Percentiles rank a stretch among this genome's conserved stretches.
phyloP scores from a whole-genome alignment of 2,113 vertebrate genomes.

The Toxotes jaculatrix region DNA sequence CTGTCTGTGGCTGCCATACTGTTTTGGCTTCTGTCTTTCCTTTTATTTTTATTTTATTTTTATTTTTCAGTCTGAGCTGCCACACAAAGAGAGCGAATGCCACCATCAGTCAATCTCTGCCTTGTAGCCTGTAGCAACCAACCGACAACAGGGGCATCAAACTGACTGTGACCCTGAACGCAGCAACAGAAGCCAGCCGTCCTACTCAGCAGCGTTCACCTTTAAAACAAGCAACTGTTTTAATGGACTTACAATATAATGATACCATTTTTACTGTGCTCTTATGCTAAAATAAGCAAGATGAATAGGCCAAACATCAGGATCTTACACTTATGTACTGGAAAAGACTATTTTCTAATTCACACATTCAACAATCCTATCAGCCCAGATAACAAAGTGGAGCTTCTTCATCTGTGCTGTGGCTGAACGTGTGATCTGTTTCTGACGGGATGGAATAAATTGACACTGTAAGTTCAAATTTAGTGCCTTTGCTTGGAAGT shows the following conservation, averaged over 20 bases:
- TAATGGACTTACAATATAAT: not conserved
- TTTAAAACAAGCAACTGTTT: not conserved
- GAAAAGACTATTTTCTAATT: not conserved
- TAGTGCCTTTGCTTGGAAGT: too few species aligned
- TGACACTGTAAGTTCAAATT: too few species aligned
- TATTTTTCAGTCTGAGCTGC: conserved; percentile 23
- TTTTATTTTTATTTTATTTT: not conserved
- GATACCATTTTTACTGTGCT: not conserved
- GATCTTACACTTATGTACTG: not conserved
- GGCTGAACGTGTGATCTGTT: not conserved
- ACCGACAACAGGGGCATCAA: conserved; percentile 10
- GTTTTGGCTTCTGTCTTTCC: conserved; percentile 25
- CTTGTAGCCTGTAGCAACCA: conserved; percentile 43
- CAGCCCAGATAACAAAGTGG: not conserved
- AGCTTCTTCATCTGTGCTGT: not conserved
- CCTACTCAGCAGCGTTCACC: not conserved
- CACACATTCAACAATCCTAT: not conserved
- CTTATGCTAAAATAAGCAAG: not conserved
- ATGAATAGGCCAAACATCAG: not conserved
- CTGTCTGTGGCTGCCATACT: conserved; percentile 39
- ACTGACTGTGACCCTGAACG: conserved; percentile 36
- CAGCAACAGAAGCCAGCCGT: not conserved
- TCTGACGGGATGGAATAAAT: not conserved
- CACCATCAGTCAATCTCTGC: conserved; percentile 57
- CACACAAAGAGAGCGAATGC: conserved; percentile 51